Base-by-base conservation (phyloP, 2,888 invertebrate genomes). In the Coenonympha glycerion region DNA sequence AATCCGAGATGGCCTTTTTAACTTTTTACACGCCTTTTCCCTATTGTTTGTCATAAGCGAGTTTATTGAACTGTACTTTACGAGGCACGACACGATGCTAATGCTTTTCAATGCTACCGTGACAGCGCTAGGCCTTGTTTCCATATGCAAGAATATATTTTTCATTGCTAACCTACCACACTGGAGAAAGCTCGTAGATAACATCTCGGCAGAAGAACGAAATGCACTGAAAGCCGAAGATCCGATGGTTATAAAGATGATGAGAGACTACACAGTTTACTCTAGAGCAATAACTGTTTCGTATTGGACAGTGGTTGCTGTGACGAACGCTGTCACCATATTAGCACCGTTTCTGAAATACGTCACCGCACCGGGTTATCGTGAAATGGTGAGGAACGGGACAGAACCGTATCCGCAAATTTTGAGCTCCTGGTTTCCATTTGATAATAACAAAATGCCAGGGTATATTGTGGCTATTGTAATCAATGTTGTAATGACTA, bases 361-460 rank as follows among this genome's bases (percentile, higher is more conserved):
- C 42, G 16, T 64, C 0, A 63, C 69, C 1, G 59, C 66, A 0
- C 24, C 60, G 8, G 57, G 49, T 3, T 78, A 75, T 49, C 64
- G 71, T 0, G 58, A 69, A n/a, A 59, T 67, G 8, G 60, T 79
- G 21, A 52, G 39, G 6, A 58, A 60, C n/a, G 76, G 70, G 0
- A 54, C 55, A 2, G 73, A 76, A 28, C 65, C 73, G 0, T 65
- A 71, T 19, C 79, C 80, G 0, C 73, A 73, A 51, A 75, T 83
- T 34, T 36, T 81, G 22, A 65, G 59, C 55, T 74, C 76, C 1
- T 83, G 83, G 83, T 76, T 78, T 49, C 83, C 84, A 0, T 79
- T 81, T 52, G 68, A 83, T 55, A 69, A 70, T 26, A 68, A 59
- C 1, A 66, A 65, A 47, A 66, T 71, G 62, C 74, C 79, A 0